phyloP scores from a whole-genome alignment of 2,888 invertebrate genomes.

The Ormia ochracea region DNA sequence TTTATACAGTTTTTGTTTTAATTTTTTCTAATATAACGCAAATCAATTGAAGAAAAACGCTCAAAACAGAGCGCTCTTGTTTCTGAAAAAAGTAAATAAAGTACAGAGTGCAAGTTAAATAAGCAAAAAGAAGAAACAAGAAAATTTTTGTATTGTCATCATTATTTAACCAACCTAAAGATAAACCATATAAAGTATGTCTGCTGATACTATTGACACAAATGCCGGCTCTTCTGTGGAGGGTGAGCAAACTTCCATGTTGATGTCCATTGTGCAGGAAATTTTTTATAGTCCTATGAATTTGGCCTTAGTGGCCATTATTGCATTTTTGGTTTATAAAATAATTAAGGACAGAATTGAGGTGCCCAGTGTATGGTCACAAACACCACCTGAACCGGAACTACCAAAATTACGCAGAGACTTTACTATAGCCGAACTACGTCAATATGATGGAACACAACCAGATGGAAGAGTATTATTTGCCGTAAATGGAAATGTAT shows the following conservation, averaged over 20 bases:
- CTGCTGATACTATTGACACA: slow-evolving; percentile 47
- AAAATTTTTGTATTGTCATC: slow-evolving; percentile 32
- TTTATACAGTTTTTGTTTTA: slow-evolving; percentile 6
- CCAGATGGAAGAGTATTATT: slow-evolving; percentile 92
- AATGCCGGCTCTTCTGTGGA: slow-evolving; percentile 52
- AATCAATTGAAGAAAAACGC: slow-evolving; percentile 1
- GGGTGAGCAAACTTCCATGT: slow-evolving; percentile 62
- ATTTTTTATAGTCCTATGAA: slow-evolving; percentile 85
- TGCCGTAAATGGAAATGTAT: slow-evolving; percentile 95
- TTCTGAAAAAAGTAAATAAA: slow-evolving; percentile 29
- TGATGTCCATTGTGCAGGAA: slow-evolving; percentile 78
- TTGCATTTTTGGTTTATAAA: slow-evolving; percentile 85
- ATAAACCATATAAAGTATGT: slow-evolving; percentile 33
- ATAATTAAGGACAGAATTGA: slow-evolving; percentile 81
- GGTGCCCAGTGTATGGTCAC: slow-evolving; percentile 71
- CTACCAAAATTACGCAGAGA: slow-evolving; percentile 91
- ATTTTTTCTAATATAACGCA: background rate
- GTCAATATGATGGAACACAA: slow-evolving; percentile 90
- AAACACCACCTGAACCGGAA: slow-evolving; percentile 78
- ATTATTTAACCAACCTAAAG: slow-evolving; percentile 36
- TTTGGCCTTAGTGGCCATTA: slow-evolving; percentile 82
- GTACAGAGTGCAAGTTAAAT: slow-evolving; percentile 41
- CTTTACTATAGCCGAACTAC: slow-evolving; percentile 91
- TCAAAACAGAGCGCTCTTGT: slow-evolving; percentile 1
- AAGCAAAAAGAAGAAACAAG: slow-evolving; percentile 7